These are phyloP conservation scores for Gastrophryne carolinensis DNA, from an alignment of 2,797 vertebrate genomes.

Conservation along the genomic window DNA sequence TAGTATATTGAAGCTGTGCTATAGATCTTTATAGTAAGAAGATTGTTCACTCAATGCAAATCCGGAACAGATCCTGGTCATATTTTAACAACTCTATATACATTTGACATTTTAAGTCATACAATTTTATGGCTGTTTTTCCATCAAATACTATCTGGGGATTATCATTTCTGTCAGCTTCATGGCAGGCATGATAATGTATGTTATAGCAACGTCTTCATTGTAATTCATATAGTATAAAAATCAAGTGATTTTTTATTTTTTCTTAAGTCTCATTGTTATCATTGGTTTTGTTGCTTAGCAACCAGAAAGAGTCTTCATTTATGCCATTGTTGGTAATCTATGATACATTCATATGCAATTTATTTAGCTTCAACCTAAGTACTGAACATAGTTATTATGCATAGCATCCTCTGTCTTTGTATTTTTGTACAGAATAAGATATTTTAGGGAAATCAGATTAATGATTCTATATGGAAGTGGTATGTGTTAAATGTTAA, in stretches of 20 bases:
- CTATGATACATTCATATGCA: not conserved
- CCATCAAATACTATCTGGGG: not conserved
- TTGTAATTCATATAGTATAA: not conserved
- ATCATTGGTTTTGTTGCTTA: conserved; percentile 23
- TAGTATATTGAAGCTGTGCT: no score
- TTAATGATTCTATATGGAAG: no score
- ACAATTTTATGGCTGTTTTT: not conserved
- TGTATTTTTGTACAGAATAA: not conserved
- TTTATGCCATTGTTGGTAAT: conserved; percentile 1
- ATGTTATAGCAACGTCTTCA: not conserved
- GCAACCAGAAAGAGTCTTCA: conserved; percentile 12
- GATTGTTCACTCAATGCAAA: not conserved
- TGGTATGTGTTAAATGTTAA: no score
- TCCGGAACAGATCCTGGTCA: not conserved
- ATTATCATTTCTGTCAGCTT: not conserved
- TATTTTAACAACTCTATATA: not conserved
- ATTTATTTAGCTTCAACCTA: not conserved
- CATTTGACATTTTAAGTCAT: not conserved
- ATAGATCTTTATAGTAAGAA: not conserved
- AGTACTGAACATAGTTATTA: not conserved
- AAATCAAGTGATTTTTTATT: not conserved
- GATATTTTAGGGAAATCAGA: no score
- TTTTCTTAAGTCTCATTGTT: conserved; percentile 11
- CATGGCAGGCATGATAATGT: no score
- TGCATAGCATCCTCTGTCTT: not conserved